Evolutionary conservation across 2,888 invertebrate genomes (phyloP).

Genomic region (Onchidella celtica): DNA sequence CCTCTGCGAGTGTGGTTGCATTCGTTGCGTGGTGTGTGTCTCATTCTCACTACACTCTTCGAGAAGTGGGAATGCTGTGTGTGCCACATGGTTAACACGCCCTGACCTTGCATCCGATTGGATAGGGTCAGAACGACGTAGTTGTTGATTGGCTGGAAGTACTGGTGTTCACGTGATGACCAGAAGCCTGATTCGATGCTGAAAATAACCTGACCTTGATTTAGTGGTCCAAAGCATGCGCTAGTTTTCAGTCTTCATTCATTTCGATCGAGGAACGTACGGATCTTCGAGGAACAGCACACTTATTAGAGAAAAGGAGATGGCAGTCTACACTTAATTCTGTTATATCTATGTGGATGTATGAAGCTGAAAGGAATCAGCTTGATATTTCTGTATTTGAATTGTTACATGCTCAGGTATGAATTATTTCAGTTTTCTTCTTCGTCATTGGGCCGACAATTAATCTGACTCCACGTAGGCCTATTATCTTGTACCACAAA

Average conservation of each 20-base stretch:
- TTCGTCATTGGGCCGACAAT: too few species aligned
- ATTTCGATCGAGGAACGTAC: slow-evolving; percentile 11
- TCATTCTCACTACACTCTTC: too few species aligned
- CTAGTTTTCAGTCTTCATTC: neutral
- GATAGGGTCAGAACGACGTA: neutral
- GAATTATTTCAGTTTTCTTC: too few species aligned
- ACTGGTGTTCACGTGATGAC: slow-evolving; percentile 4
- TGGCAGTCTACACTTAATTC: neutral
- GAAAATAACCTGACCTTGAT: slow-evolving; percentile 13
- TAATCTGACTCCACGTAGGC: too few species aligned
- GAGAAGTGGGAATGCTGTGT: too few species aligned
- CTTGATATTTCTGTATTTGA: neutral
- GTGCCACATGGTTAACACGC: slow-evolving; percentile 25
- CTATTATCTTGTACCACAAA: too few species aligned
- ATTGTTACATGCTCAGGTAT: too few species aligned
- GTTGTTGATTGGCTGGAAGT: slow-evolving; percentile 28
- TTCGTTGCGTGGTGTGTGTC: too few species aligned
- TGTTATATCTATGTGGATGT: slow-evolving; percentile 1
- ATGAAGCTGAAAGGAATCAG: neutral
- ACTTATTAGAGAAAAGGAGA: neutral
- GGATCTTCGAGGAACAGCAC: neutral
- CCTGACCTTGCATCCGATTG: slow-evolving; percentile 29
- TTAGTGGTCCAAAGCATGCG: neutral
- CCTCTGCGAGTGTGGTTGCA: too few species aligned
- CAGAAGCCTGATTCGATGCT: slow-evolving; percentile 23